A percentile compares a stretch with the other conserved stretches of the same genome.
These are phyloP conservation scores for Dinomys branickii DNA, from an alignment of 2,113 vertebrate species.

Conservation along the genomic window DNA sequence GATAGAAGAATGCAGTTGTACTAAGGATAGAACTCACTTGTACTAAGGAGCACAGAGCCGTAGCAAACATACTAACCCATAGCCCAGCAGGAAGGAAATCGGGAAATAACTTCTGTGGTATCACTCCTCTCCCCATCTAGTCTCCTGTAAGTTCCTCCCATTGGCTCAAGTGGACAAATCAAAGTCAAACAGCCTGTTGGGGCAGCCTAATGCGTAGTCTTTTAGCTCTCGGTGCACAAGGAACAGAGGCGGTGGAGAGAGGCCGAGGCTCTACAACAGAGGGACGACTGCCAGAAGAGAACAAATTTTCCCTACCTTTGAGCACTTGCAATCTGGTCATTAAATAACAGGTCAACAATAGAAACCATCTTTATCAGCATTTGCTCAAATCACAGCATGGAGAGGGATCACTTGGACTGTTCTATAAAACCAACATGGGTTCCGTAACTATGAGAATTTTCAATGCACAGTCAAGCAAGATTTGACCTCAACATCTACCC, in stretches of 20 bases:
- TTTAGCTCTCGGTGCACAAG: neutral
- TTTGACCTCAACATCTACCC: conserved; percentile 29
- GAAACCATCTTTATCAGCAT: neutral
- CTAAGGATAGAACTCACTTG: neutral
- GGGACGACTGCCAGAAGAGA: neutral
- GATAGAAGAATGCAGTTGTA: neutral
- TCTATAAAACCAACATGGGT: neutral
- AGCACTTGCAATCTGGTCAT: neutral
- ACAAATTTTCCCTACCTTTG: neutral
- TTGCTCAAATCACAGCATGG: neutral
- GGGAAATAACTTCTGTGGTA: neutral
- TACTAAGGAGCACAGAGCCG: neutral
- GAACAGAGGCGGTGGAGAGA: neutral
- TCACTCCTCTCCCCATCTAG: neutral
- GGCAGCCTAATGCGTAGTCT: neutral
- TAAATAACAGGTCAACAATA: neutral
- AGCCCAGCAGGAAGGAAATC: neutral
- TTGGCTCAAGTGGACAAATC: neutral
- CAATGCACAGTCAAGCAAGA: neutral
- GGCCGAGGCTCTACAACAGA: too few species aligned
- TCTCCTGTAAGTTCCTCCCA: neutral
- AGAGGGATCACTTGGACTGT: neutral
- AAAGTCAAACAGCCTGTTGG: neutral
- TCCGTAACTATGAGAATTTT: neutral
- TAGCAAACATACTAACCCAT: neutral